phyloP scores from a whole-genome alignment of 2,888 invertebrate species.

The Gasteruption jaculator region DNA sequence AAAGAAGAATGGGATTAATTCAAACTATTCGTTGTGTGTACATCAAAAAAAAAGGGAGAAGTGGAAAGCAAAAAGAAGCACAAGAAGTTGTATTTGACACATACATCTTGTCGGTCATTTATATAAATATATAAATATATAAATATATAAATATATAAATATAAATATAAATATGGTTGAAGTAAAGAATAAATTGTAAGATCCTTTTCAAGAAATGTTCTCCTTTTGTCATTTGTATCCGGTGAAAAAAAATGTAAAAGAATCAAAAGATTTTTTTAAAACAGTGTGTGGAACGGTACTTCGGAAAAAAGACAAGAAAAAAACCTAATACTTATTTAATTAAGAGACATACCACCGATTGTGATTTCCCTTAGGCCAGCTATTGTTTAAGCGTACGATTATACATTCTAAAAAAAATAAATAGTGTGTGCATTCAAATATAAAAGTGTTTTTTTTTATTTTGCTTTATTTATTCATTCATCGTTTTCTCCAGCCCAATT shows the following conservation, averaged over 20 bases:
- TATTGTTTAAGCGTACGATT: slow-evolving; percentile 48
- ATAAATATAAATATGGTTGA: slow-evolving; percentile 20
- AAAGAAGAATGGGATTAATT: slow-evolving; percentile 33
- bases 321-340: too few relatives aligned
- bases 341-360: too few relatives aligned
- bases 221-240: slow-evolving; percentile 38
- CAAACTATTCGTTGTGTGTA: slow-evolving; percentile 46
- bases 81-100: too few relatives aligned
- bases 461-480: too few relatives aligned
- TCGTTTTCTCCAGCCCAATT: too few relatives aligned
- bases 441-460: slow-evolving; percentile 16
- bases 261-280: slow-evolving; percentile 14
- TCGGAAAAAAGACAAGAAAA: slow-evolving; percentile 24
- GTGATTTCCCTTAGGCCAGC: slow-evolving; percentile 48
- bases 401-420: slow-evolving; percentile 51
- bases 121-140: slow-evolving; percentile 31
- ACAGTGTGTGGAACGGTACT: slow-evolving; percentile 8
- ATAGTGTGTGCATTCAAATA: slow-evolving; percentile 47
- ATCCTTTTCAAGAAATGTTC: slow-evolving; percentile 38
- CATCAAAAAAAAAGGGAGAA: slow-evolving; percentile 38
- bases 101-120: slow-evolving; percentile 40
- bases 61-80: too few relatives aligned
- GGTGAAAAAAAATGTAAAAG: slow-evolving; percentile 32
- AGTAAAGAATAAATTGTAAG: slow-evolving; percentile 36
- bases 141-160: slow-evolving; percentile 21